Conservation (phyloP, 2,888 invertebrate genomes). For the Caenorhabditis sp. region DNA sequence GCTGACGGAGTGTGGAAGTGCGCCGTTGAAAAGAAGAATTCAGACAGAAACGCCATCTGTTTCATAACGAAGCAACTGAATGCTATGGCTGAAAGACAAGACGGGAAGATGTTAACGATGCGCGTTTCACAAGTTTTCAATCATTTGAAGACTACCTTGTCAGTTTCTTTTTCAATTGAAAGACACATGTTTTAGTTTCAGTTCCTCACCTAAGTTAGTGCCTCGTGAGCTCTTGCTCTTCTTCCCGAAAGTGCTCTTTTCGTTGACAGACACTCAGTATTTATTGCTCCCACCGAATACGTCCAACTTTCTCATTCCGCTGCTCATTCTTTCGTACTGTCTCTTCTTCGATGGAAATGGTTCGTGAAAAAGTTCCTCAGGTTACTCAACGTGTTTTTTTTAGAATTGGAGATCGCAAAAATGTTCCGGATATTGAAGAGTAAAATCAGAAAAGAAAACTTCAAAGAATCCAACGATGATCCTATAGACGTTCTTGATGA, state of each 20-base stretch:
- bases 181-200: neutral
- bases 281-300: neutral
- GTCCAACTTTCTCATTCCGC: constrained; percentile 1
- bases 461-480: neutral
- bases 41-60: neutral
- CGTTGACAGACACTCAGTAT: neutral
- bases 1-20: constrained; percentile 13
- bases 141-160: neutral
- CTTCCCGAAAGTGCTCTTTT: constrained; percentile 2
- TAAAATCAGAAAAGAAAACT: neutral
- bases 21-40: constrained; percentile 1
- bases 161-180: neutral
- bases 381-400: neutral
- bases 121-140: constrained; percentile 5
- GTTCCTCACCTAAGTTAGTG: neutral
- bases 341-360: constrained; percentile 23
- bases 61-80: constrained; percentile 33
- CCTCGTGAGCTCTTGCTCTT: neutral
- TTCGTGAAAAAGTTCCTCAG: neutral
- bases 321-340: constrained; percentile 9
- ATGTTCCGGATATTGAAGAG: constrained; percentile 1
- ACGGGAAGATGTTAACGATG: neutral
- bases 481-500: constrained; percentile 15
- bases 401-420: neutral
- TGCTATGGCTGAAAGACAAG: neutral